A percentile compares a stretch with the other conserved stretches of the same genome.
Evolutionary conservation across 1,140 invertebrate genomes (phyloP).

Genomic region (Saccostrea echinata): DNA sequence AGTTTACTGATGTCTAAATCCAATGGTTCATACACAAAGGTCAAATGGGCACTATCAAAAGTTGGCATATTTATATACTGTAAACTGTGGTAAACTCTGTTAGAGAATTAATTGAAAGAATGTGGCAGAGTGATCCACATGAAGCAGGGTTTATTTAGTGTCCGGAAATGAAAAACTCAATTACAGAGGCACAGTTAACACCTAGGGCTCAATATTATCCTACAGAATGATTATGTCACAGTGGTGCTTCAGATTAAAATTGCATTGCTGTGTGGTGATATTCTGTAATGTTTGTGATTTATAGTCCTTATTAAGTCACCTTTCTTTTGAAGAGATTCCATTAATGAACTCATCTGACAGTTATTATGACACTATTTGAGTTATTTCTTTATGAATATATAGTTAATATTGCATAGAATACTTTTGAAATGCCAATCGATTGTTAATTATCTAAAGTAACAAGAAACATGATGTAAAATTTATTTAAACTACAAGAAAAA

Average conservation of each 20-base stretch:
- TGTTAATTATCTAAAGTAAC: constrained; percentile 18
- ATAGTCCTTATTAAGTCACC: neutral
- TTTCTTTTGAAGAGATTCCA: neutral
- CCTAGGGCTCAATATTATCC: neutral
- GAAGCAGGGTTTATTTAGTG: neutral
- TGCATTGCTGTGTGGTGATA: neutral
- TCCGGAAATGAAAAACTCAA: constrained; percentile 17
- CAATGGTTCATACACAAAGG: constrained; percentile 23
- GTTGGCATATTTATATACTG: constrained; percentile 11
- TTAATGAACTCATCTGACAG: neutral
- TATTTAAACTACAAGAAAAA: too few relatives aligned
- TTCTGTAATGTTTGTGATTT: neutral
- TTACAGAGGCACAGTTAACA: neutral
- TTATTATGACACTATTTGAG: neutral
- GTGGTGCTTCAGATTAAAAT: constrained; percentile 1
- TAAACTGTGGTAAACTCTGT: neutral
- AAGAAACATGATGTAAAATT: neutral
- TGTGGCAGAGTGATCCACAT: neutral
- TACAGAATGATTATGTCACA: neutral
- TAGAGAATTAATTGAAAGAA: constrained; percentile 24
- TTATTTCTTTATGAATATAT: neutral
- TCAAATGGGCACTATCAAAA: constrained; percentile 25
- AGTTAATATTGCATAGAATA: neutral
- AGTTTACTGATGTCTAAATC: neutral
- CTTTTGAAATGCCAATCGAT: neutral